Percentiles rank a stretch among this genome's conserved stretches.
phyloP scores from a whole-genome alignment of 2,888 invertebrate genomes.

The Drepana falcataria region DNA sequence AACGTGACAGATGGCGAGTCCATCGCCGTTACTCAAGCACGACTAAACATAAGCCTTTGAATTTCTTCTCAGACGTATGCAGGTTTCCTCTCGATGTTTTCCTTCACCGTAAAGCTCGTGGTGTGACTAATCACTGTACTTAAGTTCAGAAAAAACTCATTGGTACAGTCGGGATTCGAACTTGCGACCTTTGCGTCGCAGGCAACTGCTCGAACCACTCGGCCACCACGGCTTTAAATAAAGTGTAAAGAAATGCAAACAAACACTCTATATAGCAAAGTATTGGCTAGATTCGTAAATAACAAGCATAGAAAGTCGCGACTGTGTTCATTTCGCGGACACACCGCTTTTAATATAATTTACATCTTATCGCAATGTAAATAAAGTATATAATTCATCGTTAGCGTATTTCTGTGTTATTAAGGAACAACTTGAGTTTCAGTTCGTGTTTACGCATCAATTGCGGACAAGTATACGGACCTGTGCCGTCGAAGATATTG shows the following conservation, averaged over 20 bases:
- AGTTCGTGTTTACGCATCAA: conserved; percentile 73
- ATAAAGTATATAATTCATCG: conserved; percentile 24
- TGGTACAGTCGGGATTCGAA: too few relatives aligned
- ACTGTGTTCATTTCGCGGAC: conserved; percentile 70
- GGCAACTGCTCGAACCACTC: too few relatives aligned
- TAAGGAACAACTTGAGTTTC: conserved; percentile 49
- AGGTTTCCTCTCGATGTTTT: too few relatives aligned
- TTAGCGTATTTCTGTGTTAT: conserved; percentile 25
- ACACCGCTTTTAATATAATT: conserved; percentile 21
- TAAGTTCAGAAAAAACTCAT: too few relatives aligned
- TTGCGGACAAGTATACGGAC: conserved; percentile 35
- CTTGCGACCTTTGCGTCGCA: too few relatives aligned
- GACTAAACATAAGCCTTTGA: too few relatives aligned
- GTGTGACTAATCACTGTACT: too few relatives aligned
- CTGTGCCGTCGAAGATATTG: conserved; percentile 8
- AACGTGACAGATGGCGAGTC: too few relatives aligned
- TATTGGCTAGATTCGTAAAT: conserved; percentile 70
- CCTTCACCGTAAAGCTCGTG: too few relatives aligned
- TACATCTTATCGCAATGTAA: conserved; percentile 6
- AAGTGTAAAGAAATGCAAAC: background rate
- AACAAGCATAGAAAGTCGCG: conserved; percentile 62
- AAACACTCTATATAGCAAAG: conserved; percentile 48
- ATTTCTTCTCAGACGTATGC: too few relatives aligned
- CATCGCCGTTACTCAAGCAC: too few relatives aligned
- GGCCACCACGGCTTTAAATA: too few relatives aligned